Conservation (phyloP, 2,888 invertebrate species). For the Tetrapedia diversipes region DNA sequence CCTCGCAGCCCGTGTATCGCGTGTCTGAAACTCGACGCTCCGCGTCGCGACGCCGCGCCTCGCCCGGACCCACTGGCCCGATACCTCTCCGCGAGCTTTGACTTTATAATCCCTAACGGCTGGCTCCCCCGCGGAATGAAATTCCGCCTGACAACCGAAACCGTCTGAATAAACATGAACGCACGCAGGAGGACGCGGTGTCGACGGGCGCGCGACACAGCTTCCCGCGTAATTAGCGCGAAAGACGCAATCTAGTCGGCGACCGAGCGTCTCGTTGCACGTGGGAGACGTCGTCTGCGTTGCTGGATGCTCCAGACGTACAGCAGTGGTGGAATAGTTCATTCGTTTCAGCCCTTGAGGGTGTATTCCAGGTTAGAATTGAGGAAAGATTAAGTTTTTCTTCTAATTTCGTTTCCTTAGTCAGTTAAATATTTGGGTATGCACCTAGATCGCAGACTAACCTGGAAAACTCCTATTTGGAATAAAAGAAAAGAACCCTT, state of each 20-base stretch:
- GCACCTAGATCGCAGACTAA: too few species aligned
- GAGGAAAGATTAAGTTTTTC: too few species aligned
- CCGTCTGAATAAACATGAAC: constrained; percentile 60
- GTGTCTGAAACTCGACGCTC: constrained; percentile 61
- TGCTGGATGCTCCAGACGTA: constrained; percentile 22
- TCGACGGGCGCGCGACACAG: constrained; percentile 36
- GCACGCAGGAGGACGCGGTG: not conserved
- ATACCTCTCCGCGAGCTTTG: constrained; percentile 52
- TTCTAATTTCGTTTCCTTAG: too few species aligned
- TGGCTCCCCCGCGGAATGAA: constrained; percentile 34
- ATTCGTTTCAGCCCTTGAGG: too few species aligned
- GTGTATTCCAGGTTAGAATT: too few species aligned
- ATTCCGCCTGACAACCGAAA: constrained; percentile 56
- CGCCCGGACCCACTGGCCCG: constrained; percentile 17
- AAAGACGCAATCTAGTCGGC: constrained; percentile 44
- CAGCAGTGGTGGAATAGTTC: too few species aligned
- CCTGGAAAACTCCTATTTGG: too few species aligned
- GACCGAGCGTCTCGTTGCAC: constrained; percentile 10
- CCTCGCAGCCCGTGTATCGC: constrained; percentile 5
- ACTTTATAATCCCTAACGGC: constrained; percentile 61
- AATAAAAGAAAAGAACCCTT: too few species aligned
- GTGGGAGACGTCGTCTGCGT: not conserved
- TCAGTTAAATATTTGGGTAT: too few species aligned
- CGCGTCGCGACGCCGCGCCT: constrained; percentile 52
- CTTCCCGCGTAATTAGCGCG: constrained; percentile 54